phyloP scores from a whole-genome alignment of 2,797 vertebrate genomes.

The Urocyon cinereoargenteus region DNA sequence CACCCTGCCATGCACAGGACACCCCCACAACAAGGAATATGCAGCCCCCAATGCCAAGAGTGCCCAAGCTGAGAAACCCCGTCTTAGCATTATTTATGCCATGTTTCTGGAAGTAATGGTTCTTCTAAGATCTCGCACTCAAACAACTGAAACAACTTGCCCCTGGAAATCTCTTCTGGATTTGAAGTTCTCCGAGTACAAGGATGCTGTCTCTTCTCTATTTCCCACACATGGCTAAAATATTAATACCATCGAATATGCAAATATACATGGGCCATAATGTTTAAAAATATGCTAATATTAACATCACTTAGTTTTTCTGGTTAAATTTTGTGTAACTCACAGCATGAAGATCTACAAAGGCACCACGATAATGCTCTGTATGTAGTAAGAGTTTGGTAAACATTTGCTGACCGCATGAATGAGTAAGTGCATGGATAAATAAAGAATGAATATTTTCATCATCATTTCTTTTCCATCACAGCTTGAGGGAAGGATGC shows the following conservation, averaged over 20 bases:
- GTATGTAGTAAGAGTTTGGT: neutral
- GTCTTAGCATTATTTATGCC: neutral
- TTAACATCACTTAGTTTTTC: neutral
- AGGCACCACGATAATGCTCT: neutral
- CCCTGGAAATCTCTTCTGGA: neutral
- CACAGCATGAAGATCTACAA: neutral
- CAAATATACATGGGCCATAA: neutral
- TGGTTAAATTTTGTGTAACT: neutral
- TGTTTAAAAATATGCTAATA: neutral
- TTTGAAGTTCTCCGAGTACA: neutral
- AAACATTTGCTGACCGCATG: neutral
- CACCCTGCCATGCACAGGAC: accelerated
- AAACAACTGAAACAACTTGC: neutral
- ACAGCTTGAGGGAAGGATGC: neutral
- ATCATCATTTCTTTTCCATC: neutral
- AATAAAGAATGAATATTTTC: neutral
- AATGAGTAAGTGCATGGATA: neutral
- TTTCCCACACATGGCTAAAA: neutral
- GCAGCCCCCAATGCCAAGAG: neutral
- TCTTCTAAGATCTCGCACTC: neutral
- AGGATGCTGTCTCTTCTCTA: neutral
- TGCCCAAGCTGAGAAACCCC: accelerated
- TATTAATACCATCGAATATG: neutral
- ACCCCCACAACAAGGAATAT: neutral
- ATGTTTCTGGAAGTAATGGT: neutral